Evolutionary conservation across 1,140 invertebrate species (phyloP), one percentile per base, ranked within the genome.

Genomic region (Hylaeus volcanicus): DNA sequence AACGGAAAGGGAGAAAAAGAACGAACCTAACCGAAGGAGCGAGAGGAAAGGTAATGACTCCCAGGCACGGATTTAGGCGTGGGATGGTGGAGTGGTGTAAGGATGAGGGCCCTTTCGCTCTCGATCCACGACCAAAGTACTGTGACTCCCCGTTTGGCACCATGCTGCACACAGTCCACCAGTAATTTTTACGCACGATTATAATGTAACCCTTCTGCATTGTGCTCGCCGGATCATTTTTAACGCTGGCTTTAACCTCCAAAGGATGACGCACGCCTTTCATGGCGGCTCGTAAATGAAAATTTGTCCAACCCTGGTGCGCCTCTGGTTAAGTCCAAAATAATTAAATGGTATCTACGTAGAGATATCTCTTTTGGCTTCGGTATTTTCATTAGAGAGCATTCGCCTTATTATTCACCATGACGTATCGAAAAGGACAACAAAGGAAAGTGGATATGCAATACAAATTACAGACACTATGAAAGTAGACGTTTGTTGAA

Each of bases 31-130:
- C 12, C 39, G 11, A 14, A 5, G 11, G 56, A 71, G 43, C 9
- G 53, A 75, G 70, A 85, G 58, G 71, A 61, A 85, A 68, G 51
- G 53, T 58, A 71, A 79, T 53, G 69, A 75, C 84, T 86, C 74
- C 48, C 74, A 85, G 70, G 66, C 75, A 79, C 41, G 82, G 75
- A 87, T 85, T 88, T 85, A 84, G 73, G 79, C 82, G 85, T 85
- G 71, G 74, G 68, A 81, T 75, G 79, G 55, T 73, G 41, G 48
- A 79, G 66, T 60, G 41, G 79, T 65, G 75, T 72, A 74, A 86
- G 61, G 72, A 82, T 68, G 64, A 83, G 65, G 63, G 26, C 80
- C 75, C 75, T 86, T 86, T 86, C 80, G 71, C 84, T 86, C 61
- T 86, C 72, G 65, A 86, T 77, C 43, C 77, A 73, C 64, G 55